Base-by-base conservation (phyloP, 2,797 vertebrate species). In the Diplodus sargus region DNA sequence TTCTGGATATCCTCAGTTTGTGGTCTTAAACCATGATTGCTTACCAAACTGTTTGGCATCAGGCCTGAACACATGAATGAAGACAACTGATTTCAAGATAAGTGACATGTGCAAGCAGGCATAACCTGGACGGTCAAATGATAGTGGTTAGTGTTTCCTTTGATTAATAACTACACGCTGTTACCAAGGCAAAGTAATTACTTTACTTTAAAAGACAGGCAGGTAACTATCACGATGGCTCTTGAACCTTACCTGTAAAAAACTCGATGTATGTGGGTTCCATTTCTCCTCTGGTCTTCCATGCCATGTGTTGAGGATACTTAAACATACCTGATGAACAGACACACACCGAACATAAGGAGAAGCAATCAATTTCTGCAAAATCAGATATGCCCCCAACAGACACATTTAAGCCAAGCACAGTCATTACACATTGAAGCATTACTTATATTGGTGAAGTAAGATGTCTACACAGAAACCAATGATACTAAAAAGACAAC, bases 231-330 rank as follows among this genome's bases (percentile, higher is more conserved):
- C n/a, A 8, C 47, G 67, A 78, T 34, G 22, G 63, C 80, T 81
- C 49, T 43, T 53, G 63, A 68, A 48, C 9, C 95, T 95, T 90
- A 98, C 98, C 96, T 99, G 98, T 93, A 99, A 94, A 95, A 99
- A 99, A 93, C 98, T 99, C 87, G 98, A 99, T 81, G 98, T 99
- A 84, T 99, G 98, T 12, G 98, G 98, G 94, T 99, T 99, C 98
- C 98, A 99, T 58, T 99, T 99, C 91, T 99, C 98, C 94, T 99
- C 98, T 23, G 98, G 98, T 91, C 98, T 96, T 70, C 98, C 98
- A 23, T 99, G 98, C 98, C 98, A 99, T 0, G 98, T 99, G 93
- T 99, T 99, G 66, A 99, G 96, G 91, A 99, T 99, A 89, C 98
- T 99, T 97, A 99, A 98, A 96, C 98, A 99, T 77, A 99, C 98